Evolutionary conservation across 92 coral and sea anemone species (phyloP), one percentile per base, ranked within the genome.

Genomic region (Actinernus sp.): DNA sequence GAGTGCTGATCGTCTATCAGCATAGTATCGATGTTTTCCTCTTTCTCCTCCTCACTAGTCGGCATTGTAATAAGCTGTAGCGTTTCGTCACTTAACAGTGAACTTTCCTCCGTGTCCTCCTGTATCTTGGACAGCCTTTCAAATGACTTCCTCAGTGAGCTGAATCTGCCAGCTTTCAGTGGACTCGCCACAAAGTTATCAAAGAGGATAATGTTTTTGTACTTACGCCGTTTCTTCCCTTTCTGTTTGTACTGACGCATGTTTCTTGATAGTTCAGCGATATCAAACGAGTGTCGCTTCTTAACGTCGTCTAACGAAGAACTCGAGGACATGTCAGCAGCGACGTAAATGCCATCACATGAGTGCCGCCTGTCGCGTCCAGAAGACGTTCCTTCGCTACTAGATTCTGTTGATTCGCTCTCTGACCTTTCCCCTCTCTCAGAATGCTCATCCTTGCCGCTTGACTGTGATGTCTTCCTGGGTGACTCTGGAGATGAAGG

Each of bases 121-220:
- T 90, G 92, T 27, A 90, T 90, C 72, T 71, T 90, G 21, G 89
- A 81, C 44, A 91, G 68, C 24, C 93, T 79, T 32, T 94, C 98
- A 39, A 55, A 81, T 11, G 98, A 94, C 0, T 84, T 78, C 44
- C 98, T 84, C 4, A 94, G 63, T 27, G 98, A 94, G 38, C 97
- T 82, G 71, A 89, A 94, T 50, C 73, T 82, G 13, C 98, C 94
- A 19, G 94, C 91, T 55, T 78, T 87, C 6, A 94, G 59, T 22
- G 82, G 45, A 12, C 95, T 90, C 11, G 88, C 77, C 24, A 94
- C 98, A 50, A 94, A 94, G 64, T 94, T 94, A 44, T 88, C 97
- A 34, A 90, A 94, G 26, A 79, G 88, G 30, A 64, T 68, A n/a
- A 78, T 60, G 26, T 82, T 87, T 39, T 83, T 44, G 2, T 63